Evolutionary conservation across 1,140 invertebrate species (phyloP).

Genomic region (Apocrypta bakeri): DNA sequence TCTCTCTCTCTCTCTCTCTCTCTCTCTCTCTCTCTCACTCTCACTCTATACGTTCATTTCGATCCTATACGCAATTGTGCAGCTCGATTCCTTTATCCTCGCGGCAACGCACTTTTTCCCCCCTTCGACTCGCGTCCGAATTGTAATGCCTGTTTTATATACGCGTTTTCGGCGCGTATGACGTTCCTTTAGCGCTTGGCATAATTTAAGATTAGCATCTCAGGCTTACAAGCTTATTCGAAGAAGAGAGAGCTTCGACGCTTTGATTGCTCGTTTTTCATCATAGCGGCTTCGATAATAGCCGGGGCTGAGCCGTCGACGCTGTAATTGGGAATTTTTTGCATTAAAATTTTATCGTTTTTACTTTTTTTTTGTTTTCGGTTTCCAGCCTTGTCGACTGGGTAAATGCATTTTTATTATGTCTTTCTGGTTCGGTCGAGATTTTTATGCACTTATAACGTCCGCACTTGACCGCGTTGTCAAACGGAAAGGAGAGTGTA

Average conservation of each 20-base stretch:
- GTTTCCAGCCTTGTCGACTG: background rate
- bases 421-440: background rate
- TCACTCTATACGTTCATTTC: too few species aligned
- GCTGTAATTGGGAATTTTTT: background rate
- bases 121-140: background rate
- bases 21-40: too few species aligned
- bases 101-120: background rate
- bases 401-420: background rate
- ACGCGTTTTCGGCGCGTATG: background rate
- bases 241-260: background rate
- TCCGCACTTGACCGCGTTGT: background rate
- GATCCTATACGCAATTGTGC: too few species aligned
- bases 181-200: constrained; percentile 1
- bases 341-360: background rate
- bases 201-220: constrained; percentile 44
- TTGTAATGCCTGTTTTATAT: constrained; percentile 17
- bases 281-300: background rate
- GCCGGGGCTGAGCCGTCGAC: background rate
- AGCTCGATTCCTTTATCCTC: background rate
- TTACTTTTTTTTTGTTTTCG: background rate
- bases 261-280: background rate
- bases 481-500: background rate
- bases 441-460: background rate
- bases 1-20: too few species aligned
- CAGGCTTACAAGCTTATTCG: background rate